Evolutionary conservation across 2,113 vertebrate genomes (phyloP).

Genomic region (Sialia sialis): DNA sequence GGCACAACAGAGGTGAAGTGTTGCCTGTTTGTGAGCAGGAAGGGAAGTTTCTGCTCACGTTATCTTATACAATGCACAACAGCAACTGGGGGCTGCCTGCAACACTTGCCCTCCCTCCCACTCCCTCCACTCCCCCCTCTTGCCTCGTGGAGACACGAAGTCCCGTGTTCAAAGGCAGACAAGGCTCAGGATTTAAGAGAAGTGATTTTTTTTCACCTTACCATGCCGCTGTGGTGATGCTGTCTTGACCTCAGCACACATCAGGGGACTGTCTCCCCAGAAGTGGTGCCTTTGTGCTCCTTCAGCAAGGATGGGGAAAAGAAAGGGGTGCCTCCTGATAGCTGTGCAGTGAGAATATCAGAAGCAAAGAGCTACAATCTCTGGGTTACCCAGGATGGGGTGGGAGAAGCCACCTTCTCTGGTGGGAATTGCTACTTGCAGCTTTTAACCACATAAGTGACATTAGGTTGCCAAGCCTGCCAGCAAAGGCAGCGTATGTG

Average conservation of each 20-base stretch:
- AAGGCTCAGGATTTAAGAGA: neutral
- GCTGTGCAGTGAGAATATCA: neutral
- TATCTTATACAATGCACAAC: accelerated
- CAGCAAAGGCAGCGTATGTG: neutral
- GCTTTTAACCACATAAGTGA: neutral
- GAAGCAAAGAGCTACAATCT: neutral
- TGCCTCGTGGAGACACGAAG: accelerated
- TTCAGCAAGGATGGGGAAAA: neutral
- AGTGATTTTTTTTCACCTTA: neutral
- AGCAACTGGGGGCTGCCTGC: neutral
- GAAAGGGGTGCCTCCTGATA: neutral
- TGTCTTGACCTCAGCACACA: neutral
- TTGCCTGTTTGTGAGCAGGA: neutral
- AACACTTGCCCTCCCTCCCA: neutral
- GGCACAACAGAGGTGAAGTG: neutral
- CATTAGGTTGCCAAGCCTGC: neutral
- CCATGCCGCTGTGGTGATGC: neutral
- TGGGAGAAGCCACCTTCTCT: neutral
- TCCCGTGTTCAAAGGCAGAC: neutral
- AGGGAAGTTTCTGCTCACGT: accelerated
- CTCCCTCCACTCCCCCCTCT: neutral
- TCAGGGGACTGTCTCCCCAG: neutral
- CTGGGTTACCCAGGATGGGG: neutral
- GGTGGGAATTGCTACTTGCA: neutral
- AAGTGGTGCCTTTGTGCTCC: neutral